Evolutionary conservation across 2,888 invertebrate species (phyloP).

Genomic region (Apodemia zela): DNA sequence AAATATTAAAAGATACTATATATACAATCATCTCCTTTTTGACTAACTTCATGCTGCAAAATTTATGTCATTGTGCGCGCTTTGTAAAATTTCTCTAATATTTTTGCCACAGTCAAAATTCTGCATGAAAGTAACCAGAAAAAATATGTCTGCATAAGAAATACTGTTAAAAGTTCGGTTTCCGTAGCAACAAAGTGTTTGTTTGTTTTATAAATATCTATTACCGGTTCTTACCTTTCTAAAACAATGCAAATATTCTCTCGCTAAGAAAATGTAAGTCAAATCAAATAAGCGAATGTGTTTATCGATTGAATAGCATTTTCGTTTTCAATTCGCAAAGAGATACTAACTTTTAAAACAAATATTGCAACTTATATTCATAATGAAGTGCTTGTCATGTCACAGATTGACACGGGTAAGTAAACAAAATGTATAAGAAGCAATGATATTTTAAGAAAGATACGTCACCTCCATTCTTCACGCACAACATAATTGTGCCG

Average conservation of each 20-base stretch:
- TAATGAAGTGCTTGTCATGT: background rate
- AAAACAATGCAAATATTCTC: slow-evolving; percentile 8
- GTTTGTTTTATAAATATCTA: background rate
- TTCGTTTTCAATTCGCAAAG: slow-evolving; percentile 21
- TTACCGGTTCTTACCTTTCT: background rate
- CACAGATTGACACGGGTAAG: background rate
- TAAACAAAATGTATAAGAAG: background rate
- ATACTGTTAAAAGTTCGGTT: background rate
- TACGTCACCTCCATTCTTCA: too few species aligned
- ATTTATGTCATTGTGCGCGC: too few species aligned
- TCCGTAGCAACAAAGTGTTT: background rate
- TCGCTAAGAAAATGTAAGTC: background rate
- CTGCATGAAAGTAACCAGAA: too few species aligned
- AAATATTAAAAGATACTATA: too few species aligned
- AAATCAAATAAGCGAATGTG: background rate
- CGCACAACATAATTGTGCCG: too few species aligned
- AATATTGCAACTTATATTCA: background rate
- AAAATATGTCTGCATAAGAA: too few species aligned
- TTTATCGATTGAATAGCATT: slow-evolving; percentile 20
- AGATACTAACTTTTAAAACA: slow-evolving; percentile 20
- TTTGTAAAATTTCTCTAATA: too few species aligned
- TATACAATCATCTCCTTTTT: too few species aligned
- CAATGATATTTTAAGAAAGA: too few species aligned
- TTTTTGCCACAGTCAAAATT: too few species aligned
- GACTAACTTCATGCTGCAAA: too few species aligned